Conservation (phyloP, 2,797 vertebrate species). For the Chelon labrosus region DNA sequence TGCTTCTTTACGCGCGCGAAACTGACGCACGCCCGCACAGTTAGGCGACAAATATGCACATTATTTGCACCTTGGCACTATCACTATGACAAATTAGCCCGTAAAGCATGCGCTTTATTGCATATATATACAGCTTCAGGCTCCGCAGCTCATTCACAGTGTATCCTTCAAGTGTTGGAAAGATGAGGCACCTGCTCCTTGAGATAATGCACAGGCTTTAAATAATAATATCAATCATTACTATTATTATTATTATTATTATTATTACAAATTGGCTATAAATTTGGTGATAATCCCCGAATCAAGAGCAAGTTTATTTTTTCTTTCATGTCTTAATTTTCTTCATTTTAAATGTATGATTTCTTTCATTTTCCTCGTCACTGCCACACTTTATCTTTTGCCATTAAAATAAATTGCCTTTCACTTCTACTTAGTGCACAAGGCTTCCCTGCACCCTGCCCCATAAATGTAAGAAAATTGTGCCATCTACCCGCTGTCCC, state of each 20-base stretch:
- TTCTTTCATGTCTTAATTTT: not conserved
- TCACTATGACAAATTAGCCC: slow-evolving; percentile 70
- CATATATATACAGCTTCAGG: slow-evolving; percentile 38
- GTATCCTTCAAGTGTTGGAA: slow-evolving; percentile 27
- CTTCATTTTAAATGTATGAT: not conserved
- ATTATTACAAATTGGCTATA: not conserved
- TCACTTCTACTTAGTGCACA: slow-evolving; percentile 88
- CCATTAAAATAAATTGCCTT: slow-evolving; percentile 81
- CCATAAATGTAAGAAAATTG: slow-evolving; percentile 99
- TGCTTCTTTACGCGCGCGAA: not conserved
- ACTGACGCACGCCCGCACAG: slow-evolving; percentile 25
- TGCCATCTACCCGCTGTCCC: slow-evolving; percentile 99
- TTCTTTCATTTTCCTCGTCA: slow-evolving; percentile 6
- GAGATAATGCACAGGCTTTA: slow-evolving; percentile 10
- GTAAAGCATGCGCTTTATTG: slow-evolving; percentile 61
- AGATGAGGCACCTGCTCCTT: slow-evolving; percentile 41
- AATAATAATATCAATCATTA: slow-evolving; percentile 2
- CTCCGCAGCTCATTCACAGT: slow-evolving; percentile 46
- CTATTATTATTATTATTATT: slow-evolving; percentile 4
- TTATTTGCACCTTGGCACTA: slow-evolving; percentile 68
- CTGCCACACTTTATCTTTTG: slow-evolving; percentile 13
- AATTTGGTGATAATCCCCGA: not conserved
- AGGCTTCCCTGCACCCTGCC: slow-evolving; percentile 84
- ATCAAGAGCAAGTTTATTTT: not conserved
- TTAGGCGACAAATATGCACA: slow-evolving; percentile 57